Evolutionary conservation across 1,140 invertebrate species (phyloP).

Genomic region (Brachionus paranguensis): DNA sequence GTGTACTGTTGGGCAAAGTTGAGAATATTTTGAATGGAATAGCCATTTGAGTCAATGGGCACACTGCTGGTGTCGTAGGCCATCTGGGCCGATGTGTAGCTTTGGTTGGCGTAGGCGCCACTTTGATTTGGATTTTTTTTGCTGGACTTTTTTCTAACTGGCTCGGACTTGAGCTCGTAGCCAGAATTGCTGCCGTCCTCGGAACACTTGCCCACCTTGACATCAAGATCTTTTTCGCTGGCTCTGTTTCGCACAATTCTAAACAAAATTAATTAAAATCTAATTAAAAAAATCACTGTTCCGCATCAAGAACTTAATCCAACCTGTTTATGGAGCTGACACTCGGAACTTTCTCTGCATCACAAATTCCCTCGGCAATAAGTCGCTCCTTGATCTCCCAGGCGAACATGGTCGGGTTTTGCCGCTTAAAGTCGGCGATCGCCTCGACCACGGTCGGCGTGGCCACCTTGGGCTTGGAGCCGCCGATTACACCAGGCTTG

Average conservation of each 20-base stretch:
- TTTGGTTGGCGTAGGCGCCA: background rate
- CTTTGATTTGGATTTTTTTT: background rate
- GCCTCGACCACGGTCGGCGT: conserved; percentile 96
- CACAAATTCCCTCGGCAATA: conserved; percentile 90
- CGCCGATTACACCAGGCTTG: conserved; percentile 95
- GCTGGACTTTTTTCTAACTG: conserved; percentile 5
- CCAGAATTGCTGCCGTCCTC: background rate
- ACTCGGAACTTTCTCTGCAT: conserved; percentile 95
- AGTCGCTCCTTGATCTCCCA: conserved; percentile 98
- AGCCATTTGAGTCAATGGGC: background rate
- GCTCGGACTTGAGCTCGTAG: background rate
- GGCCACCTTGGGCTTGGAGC: conserved; percentile 97
- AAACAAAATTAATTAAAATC: conserved; percentile 19
- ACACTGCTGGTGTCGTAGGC: background rate
- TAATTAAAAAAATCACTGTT: conserved; percentile 14
- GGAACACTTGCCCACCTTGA: background rate
- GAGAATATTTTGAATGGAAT: conserved; percentile 16
- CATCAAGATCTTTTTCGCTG: conserved; percentile 26
- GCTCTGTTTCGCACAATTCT: conserved; percentile 39
- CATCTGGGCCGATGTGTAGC: background rate
- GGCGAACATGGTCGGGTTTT: conserved; percentile 99
- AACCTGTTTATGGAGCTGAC: conserved; percentile 98
- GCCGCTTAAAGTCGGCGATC: conserved; percentile 93
- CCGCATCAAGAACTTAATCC: conserved; percentile 44
- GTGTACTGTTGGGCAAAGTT: conserved; percentile 7